Conservation (phyloP, 2,113 vertebrate species). For the Melanostigma gelatinosum region DNA sequence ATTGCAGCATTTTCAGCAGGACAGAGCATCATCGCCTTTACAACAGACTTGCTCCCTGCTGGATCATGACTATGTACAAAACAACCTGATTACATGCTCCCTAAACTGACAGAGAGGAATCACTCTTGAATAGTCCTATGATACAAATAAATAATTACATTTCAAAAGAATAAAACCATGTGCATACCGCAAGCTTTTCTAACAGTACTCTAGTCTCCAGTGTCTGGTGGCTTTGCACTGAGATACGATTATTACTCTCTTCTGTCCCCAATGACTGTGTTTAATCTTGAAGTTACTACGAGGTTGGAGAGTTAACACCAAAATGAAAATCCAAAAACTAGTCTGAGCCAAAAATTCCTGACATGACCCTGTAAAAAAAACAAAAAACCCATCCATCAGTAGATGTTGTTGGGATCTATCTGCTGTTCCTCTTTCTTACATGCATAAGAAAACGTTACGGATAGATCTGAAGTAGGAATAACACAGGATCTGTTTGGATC, state of each 20-base stretch:
- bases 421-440: conserved; percentile 54
- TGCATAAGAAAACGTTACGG: conserved; percentile 54
- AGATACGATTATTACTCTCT: conserved; percentile 26
- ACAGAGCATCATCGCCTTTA: conserved; percentile 44
- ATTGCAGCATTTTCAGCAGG: conserved; percentile 76
- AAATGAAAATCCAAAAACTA: conserved; percentile 42
- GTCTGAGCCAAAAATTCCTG: conserved; percentile 39
- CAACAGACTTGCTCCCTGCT: conserved; percentile 45
- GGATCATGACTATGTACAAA: conserved; percentile 66
- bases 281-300: conserved; percentile 34
- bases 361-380: conserved; percentile 42
- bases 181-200: conserved; percentile 44
- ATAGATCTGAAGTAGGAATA: conserved; percentile 53
- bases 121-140: conserved; percentile 59
- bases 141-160: conserved; percentile 74
- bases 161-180: conserved; percentile 60
- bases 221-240: conserved; percentile 46
- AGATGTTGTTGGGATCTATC: conserved; percentile 32
- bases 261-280: conserved; percentile 47
- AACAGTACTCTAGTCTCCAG: conserved; percentile 42
- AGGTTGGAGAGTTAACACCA: conserved; percentile 30
- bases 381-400: background rate
- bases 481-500: conserved; percentile 59
- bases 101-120: conserved; percentile 55
- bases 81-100: conserved; percentile 73